A percentile compares a stretch with the other conserved stretches of the same genome.
Evolutionary conservation across 2,888 invertebrate species (phyloP).

Genomic region (Laothoe populi): DNA sequence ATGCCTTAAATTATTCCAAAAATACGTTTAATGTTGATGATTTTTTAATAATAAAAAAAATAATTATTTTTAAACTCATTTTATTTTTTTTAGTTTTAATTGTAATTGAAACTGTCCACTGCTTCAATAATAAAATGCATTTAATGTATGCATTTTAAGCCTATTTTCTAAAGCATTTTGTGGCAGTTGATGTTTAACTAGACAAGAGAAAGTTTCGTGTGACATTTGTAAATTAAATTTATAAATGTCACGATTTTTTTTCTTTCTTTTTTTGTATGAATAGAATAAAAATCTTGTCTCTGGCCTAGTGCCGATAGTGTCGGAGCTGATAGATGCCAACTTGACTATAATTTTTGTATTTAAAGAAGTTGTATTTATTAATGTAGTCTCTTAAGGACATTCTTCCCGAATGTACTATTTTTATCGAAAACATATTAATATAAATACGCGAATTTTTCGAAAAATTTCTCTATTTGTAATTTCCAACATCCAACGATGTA

Average conservation of each 20-base stretch:
- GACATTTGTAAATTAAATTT: no score
- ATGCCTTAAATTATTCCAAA: no score
- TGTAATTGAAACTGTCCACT: no score
- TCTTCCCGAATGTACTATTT: background rate
- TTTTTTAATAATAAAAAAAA: background rate
- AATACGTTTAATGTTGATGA: background rate
- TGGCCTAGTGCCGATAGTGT: no score
- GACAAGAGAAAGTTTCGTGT: no score
- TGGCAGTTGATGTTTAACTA: background rate
- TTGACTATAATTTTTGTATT: background rate
- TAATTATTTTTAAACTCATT: no score
- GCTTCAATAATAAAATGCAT: constrained; percentile 4
- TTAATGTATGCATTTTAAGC: background rate
- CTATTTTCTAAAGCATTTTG: background rate
- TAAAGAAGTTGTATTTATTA: background rate
- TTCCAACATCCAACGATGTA: background rate
- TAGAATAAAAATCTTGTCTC: no score
- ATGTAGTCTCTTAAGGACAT: background rate
- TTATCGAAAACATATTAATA: background rate
- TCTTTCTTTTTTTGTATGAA: no score
- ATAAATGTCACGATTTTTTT: no score
- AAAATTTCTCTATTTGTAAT: background rate
- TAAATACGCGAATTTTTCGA: background rate
- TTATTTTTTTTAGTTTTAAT: no score
- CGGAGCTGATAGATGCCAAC: no score